phyloP scores from a whole-genome alignment of 2,888 invertebrate genomes.

The Anodontia alba region DNA sequence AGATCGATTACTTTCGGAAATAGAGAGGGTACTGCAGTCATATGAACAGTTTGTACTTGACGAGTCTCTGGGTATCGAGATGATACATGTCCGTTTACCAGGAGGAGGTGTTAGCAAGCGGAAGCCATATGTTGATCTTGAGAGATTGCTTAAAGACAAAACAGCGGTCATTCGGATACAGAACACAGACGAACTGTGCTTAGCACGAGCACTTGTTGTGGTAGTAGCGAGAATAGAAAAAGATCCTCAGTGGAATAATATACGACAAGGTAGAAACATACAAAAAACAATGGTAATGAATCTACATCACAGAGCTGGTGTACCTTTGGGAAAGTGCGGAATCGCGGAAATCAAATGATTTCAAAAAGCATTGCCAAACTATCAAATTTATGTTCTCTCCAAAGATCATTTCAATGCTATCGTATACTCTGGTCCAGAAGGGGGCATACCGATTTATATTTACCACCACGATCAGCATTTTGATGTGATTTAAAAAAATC shows the following conservation, averaged over 20 bases:
- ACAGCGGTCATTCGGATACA: slow-evolving; percentile 25
- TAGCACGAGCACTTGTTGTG: slow-evolving; percentile 44
- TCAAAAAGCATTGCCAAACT: slow-evolving; percentile 10
- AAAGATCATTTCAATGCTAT: slow-evolving; percentile 39
- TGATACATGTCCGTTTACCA: slow-evolving; percentile 29
- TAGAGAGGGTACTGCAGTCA: slow-evolving; percentile 51
- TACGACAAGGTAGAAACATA: slow-evolving; percentile 25
- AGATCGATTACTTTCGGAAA: slow-evolving; percentile 46
- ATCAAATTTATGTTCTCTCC: slow-evolving; percentile 37
- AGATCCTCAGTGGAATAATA: slow-evolving; percentile 41
- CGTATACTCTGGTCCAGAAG: slow-evolving; percentile 23
- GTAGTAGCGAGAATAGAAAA: slow-evolving; percentile 35
- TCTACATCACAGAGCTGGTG: slow-evolving; percentile 21
- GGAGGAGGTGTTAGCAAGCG: slow-evolving; percentile 14
- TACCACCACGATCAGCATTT: slow-evolving; percentile 22
- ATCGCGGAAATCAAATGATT: slow-evolving; percentile 28
- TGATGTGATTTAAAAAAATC: slow-evolving; percentile 28
- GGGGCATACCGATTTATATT: slow-evolving; percentile 19
- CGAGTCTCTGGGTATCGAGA: slow-evolving; percentile 32
- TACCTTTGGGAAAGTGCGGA: slow-evolving; percentile 27
- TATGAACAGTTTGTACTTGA: slow-evolving; percentile 49
- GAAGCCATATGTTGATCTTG: slow-evolving; percentile 24
- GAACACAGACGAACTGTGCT: slow-evolving; percentile 45
- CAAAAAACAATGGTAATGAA: slow-evolving; percentile 32
- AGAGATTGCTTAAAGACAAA: slow-evolving; percentile 25